Conservation (phyloP, 1,140 invertebrate genomes). For the Heliconius congener region DNA sequence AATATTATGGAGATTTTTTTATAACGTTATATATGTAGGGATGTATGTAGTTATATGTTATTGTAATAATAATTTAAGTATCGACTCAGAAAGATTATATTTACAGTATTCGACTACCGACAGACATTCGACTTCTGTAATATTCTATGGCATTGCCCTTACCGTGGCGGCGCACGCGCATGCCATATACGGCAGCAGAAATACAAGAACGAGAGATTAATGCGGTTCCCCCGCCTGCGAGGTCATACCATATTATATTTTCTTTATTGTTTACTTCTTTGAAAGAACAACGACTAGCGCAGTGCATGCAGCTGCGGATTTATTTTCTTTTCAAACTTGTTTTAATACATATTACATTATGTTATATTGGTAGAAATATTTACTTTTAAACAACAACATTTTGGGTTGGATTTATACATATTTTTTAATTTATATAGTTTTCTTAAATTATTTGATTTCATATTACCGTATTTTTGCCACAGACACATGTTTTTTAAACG, state of each 20-base stretch:
- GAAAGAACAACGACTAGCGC: conserved; percentile 41
- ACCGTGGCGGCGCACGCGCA: conserved; percentile 62
- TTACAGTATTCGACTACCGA: too few species aligned
- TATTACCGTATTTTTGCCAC: too few species aligned
- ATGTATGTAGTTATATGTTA: too few species aligned
- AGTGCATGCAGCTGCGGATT: conserved; percentile 41
- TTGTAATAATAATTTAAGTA: too few species aligned
- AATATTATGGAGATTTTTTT: too few species aligned
- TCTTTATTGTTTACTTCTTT: conserved; percentile 65
- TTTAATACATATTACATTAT: not conserved
- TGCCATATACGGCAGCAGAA: conserved; percentile 70
- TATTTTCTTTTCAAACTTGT: conserved; percentile 20
- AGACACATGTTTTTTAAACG: too few species aligned
- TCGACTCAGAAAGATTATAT: too few species aligned
- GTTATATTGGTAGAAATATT: not conserved
- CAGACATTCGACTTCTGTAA: conserved; percentile 22
- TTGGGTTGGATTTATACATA: not conserved
- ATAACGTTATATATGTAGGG: too few species aligned
- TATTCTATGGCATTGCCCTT: conserved; percentile 57
- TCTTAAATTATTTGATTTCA: too few species aligned
- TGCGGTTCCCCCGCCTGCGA: conserved; percentile 58
- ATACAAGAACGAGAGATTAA: conserved; percentile 76
- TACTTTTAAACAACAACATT: not conserved
- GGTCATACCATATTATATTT: conserved; percentile 64
- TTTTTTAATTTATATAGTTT: too few species aligned